Evolutionary conservation across 2,797 vertebrate genomes (phyloP), one percentile per base, ranked within the genome.

Genomic region (Halcyon badia): DNA sequence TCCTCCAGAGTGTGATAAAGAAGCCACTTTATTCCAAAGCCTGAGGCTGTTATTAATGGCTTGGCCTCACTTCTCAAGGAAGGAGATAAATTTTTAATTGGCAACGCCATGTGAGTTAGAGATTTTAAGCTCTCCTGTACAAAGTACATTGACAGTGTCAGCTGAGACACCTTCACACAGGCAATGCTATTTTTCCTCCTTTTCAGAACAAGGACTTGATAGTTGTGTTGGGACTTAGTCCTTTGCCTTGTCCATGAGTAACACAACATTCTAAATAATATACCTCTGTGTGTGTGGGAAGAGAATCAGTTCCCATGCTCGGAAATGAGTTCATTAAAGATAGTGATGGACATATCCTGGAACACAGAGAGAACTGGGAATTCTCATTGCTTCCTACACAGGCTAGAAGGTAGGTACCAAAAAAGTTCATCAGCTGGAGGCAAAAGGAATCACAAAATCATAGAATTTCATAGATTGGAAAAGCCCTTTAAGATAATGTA

Each of bases 281-380:
- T 25, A 10, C 9, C 8, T 28, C 10, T 61, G 5, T n/a, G 4
- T 39, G 49, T 51, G 25, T 51, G 49, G 14, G 52, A 82, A 48
- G 30, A 35, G 4, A 51, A 42, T 48, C 41, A 41, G 20, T 6
- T 65, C 17, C 33, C 3, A 0, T 48, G 25, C 19, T 35, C 18
- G 22, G 41, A 72, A 83, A 69, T 2, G 1, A 26, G 7, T 58
- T 70, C 60, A 58, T 20, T 39, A 20, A 42, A 68, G 12, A 71
- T 6, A 9, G 24, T 60, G 52, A 48, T 6, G 11, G 21, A 18
- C 0, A 0, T 33, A 68, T 21, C 13, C 65, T 73, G 14, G 21
- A 79, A 51, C 9, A 65, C 1, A 60, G 8, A 81, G 49, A 28
- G 62, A 62, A 58, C 11, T 15, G 10, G 6, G 30, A 54, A 54